Conservation (phyloP, 2,113 vertebrate species). For the Myanophis thanlyinensis region DNA sequence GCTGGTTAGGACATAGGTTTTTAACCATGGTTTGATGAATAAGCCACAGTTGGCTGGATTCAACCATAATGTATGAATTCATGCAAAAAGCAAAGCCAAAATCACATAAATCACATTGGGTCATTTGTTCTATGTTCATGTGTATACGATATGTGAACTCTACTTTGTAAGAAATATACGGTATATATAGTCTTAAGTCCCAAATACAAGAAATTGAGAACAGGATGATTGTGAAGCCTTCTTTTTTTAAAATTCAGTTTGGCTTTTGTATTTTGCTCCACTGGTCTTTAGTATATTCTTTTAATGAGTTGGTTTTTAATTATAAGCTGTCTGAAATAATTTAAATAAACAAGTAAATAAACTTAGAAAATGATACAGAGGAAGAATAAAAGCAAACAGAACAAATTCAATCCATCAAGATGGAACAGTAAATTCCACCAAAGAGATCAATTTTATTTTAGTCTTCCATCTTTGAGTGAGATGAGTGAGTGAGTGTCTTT, state of each 20-base stretch:
- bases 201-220: background rate
- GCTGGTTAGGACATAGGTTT: background rate
- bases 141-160: background rate
- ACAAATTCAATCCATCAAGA: background rate
- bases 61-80: background rate
- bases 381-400: background rate
- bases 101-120: background rate
- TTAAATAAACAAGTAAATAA: background rate
- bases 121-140: background rate
- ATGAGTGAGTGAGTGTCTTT: background rate
- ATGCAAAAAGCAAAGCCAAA: background rate
- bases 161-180: background rate
- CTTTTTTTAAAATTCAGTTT: background rate
- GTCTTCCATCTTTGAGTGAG: background rate
- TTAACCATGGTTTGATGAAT: background rate
- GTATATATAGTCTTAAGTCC: background rate
- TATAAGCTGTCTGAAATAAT: background rate
- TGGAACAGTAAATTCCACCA: background rate
- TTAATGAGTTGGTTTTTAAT: background rate
- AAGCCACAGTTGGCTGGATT: background rate
- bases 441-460: background rate
- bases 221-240: background rate
- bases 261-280: background rate
- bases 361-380: background rate
- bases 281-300: background rate